A percentile compares a stretch with the other conserved stretches of the same genome.
These are phyloP conservation scores for Sigmodon hispidus DNA, from an alignment of 2,113 vertebrate species.

Conservation along the genomic window DNA sequence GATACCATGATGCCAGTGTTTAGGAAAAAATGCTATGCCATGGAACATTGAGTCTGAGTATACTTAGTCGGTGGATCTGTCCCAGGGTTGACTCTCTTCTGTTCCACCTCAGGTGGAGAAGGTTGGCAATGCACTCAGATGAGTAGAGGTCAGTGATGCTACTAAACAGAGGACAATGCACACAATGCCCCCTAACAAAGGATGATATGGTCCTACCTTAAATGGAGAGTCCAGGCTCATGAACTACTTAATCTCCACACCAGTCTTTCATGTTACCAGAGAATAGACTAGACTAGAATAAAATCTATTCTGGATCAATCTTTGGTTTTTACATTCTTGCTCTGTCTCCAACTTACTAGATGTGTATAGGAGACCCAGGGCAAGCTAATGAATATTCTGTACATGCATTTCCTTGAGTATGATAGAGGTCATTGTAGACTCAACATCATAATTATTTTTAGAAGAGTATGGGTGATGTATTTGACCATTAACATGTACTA, in stretches of 20 bases:
- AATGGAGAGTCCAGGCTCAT: neutral
- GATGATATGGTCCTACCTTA: neutral
- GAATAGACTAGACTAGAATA: no score
- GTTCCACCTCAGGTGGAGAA: rapidly evolving
- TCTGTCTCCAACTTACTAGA: neutral
- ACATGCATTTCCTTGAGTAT: neutral
- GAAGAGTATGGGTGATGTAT: neutral
- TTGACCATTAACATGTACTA: neutral
- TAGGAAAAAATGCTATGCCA: neutral
- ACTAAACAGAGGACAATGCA: rapidly evolving
- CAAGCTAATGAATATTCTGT: neutral
- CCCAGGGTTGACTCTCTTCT: neutral
- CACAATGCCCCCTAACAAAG: neutral
- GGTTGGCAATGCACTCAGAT: neutral
- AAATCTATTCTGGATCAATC: neutral
- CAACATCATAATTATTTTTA: neutral
- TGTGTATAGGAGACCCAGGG: neutral
- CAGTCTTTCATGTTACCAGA: neutral
- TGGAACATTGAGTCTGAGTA: neutral
- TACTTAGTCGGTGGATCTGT: neutral
- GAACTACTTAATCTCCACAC: neutral
- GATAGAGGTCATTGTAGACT: neutral
- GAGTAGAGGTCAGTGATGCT: neutral
- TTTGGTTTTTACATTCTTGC: neutral
- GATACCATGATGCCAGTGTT: neutral